Percentiles rank a stretch among this genome's conserved stretches.
Conservation (phyloP, 1,140 invertebrate genomes). For the Procambarus clarkii region DNA sequence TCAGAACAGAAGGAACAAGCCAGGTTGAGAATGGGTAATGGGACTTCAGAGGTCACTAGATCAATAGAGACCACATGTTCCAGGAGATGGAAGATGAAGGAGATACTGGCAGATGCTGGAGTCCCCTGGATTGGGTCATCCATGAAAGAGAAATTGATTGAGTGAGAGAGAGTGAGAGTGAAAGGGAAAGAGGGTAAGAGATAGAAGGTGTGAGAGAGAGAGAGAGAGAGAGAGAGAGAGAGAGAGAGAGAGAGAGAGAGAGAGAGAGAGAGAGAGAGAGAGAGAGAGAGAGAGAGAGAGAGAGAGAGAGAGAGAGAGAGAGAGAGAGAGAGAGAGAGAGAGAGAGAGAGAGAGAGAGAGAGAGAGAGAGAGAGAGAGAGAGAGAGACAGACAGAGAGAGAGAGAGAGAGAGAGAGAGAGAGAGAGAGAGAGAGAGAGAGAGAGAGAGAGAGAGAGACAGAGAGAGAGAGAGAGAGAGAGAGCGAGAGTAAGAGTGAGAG, state of each 20-base stretch:
- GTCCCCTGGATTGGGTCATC: too few relatives aligned
- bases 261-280: not conserved
- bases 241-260: not conserved
- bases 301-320: not conserved
- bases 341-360: not conserved
- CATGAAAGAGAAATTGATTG: too few relatives aligned
- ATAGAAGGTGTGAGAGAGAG: not conserved
- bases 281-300: not conserved
- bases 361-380: not conserved
- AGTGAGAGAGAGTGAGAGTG: too few relatives aligned
- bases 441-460: not conserved
- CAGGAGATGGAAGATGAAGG: too few relatives aligned
- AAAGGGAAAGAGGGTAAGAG: too few relatives aligned
- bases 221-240: not conserved
- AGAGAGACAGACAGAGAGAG: not conserved
- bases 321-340: not conserved
- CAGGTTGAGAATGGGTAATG: too few relatives aligned
- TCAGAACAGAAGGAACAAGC: too few relatives aligned
- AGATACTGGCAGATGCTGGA: too few relatives aligned
- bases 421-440: not conserved
- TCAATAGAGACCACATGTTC: too few relatives aligned
- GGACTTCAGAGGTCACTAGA: too few relatives aligned
- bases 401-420: not conserved
- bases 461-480: too few relatives aligned
- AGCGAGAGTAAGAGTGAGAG: too few relatives aligned